phyloP scores from a whole-genome alignment of 2,797 vertebrate genomes.

The Paramormyrops hopkinsi region DNA sequence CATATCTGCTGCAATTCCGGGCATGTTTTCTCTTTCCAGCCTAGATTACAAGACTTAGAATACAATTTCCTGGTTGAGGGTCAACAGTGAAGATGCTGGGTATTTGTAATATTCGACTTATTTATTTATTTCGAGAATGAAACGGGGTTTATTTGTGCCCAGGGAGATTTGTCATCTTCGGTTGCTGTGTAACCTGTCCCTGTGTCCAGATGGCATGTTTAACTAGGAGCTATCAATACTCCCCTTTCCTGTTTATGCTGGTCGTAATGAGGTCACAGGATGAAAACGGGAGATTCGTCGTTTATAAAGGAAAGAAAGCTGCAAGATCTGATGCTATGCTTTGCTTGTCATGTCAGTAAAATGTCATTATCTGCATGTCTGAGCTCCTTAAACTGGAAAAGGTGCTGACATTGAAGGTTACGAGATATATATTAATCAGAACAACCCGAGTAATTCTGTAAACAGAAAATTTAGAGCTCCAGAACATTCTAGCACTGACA shows the following conservation, averaged over 20 bases:
- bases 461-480: neutral
- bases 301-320: neutral
- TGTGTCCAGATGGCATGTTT: slow-evolving; percentile 15
- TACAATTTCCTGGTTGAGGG: slow-evolving; percentile 34
- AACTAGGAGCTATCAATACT: slow-evolving; percentile 8
- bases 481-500: neutral
- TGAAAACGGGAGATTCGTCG: neutral
- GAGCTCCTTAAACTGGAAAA: neutral
- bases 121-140: slow-evolving; percentile 30
- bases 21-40: slow-evolving; percentile 31
- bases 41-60: slow-evolving; percentile 40
- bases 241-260: neutral
- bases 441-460: slow-evolving; percentile 11
- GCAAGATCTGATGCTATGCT: slow-evolving; percentile 6
- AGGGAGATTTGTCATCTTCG: neutral
- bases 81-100: slow-evolving; percentile 26
- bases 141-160: slow-evolving; percentile 13
- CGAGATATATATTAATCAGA: neutral
- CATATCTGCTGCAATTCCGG: slow-evolving; percentile 35
- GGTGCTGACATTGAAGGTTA: neutral
- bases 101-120: slow-evolving; percentile 37
- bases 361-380: neutral
- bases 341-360: slow-evolving; percentile 1
- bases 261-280: slow-evolving; percentile 16
- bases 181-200: neutral